Evolutionary conservation across 2,113 vertebrate species (phyloP).

Genomic region (Tenrec ecaudatus): DNA sequence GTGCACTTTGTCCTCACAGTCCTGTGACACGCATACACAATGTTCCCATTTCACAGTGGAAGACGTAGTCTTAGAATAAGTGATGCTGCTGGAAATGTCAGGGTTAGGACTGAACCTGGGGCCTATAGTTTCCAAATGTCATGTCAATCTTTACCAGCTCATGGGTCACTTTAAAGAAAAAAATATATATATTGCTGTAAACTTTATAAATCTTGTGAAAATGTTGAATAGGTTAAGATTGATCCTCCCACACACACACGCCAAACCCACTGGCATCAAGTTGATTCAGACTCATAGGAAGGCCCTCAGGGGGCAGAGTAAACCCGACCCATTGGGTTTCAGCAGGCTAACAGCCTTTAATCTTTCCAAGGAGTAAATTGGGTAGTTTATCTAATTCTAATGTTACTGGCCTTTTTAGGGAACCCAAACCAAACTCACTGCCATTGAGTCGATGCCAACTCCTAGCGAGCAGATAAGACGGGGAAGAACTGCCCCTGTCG

Average conservation of each 20-base stretch:
- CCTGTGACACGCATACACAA: neutral
- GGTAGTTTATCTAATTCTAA: slow-evolving; percentile 15
- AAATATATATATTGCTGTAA: neutral
- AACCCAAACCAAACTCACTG: neutral
- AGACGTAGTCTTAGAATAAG: neutral
- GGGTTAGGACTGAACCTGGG: neutral
- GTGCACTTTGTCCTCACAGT: neutral
- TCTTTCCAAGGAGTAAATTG: neutral
- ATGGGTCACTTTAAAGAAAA: neutral
- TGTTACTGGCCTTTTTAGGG: neutral
- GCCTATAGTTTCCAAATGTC: neutral
- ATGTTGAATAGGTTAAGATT: neutral
- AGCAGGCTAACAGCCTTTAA: no score
- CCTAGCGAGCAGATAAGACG: no score
- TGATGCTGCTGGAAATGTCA: neutral
- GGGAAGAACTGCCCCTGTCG: no score
- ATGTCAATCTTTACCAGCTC: neutral
- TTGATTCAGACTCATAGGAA: no score
- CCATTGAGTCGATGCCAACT: no score
- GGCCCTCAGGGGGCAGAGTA: no score
- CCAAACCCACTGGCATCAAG: no score
- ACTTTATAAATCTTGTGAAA: neutral
- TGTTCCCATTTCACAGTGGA: neutral
- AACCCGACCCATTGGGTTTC: no score
- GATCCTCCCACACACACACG: no score